Evolutionary conservation across 2,888 invertebrate genomes (phyloP), one percentile per base, ranked within the genome.

Genomic region (Troides helena): DNA sequence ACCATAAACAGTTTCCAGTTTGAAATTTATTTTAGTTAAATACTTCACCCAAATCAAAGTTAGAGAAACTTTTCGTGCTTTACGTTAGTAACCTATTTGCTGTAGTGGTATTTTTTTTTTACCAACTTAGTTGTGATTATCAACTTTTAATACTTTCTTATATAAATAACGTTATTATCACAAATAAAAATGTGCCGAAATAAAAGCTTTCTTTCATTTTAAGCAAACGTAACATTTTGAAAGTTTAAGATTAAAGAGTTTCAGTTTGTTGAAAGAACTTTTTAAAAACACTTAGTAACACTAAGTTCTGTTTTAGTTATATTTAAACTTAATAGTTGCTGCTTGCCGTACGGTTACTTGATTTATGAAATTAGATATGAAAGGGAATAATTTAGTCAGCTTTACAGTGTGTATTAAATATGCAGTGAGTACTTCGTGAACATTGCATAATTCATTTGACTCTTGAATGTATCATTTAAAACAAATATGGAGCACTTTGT

Each of bases 361-460:
- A 12, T 46, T 46, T 14, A 12, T 46, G 46, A 1, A 14, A 46
- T 12, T 46, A 12, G 30, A 36, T 59, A 66, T 60, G 50, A 53
- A 66, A 36, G 50, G 21, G 21, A 30, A 61, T 53, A 53, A 67
- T 61, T 21, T 53, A 21, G n/a, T 21, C 23, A 7, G 18, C 59
- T 5, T n/a, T 50, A 4, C n/a, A 30, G 60, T n/a, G 14, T n/a
- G 21, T n/a, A 36, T 67, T 36, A 67, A 53, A 30, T 50, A 60
- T 60, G 43, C 46, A 65, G 10, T 2, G 25, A 43, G 8, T 39
- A 18, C 30, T 10, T 59, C 65, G 23, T 65, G 46, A 43, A 17
- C 43, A 43, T 25, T 65, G 46, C 17, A 65, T 59, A 36, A 36
- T 60, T 18, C 5, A 43, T 58, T 65, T 30, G 65, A 30, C 58